A percentile compares a stretch with the other conserved stretches of the same genome.
These are phyloP conservation scores for Tachycineta bicolor DNA, from an alignment of 2,113 vertebrate genomes.

Conservation along the genomic window DNA sequence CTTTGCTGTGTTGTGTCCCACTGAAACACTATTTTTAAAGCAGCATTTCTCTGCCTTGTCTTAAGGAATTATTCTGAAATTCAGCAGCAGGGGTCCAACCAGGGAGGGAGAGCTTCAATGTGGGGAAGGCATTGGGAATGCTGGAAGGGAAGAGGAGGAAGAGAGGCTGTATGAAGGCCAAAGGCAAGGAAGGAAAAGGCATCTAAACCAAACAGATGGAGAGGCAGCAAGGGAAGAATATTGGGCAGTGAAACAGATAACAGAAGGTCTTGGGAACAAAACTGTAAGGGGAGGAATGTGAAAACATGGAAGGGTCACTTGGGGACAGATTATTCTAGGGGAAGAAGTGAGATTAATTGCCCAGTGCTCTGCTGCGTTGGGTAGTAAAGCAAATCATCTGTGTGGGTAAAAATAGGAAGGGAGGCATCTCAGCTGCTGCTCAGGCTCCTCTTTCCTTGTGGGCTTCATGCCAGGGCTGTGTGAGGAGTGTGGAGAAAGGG, in stretches of 20 bases:
- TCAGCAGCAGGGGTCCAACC: neutral
- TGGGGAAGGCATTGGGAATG: neutral
- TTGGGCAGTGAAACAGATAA: neutral
- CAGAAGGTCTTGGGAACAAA: neutral
- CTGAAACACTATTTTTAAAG: neutral
- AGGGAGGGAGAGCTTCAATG: neutral
- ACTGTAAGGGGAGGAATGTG: neutral
- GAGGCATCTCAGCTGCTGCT: neutral
- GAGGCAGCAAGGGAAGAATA: neutral
- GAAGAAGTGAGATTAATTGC: neutral
- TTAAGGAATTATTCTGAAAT: neutral
- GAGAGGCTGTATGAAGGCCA: neutral
- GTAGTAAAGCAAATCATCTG: neutral
- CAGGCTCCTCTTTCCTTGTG: neutral
- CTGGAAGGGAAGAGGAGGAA: neutral
- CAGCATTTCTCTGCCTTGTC: neutral
- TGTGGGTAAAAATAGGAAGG: constrained; percentile 34
- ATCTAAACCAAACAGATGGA: neutral
- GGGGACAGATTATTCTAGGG: constrained; percentile 1
- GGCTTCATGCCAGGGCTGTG: neutral
- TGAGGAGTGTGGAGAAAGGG: neutral
- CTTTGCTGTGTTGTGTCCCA: neutral
- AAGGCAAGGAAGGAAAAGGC: neutral
- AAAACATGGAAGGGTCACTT: neutral
- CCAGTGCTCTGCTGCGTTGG: neutral